Conservation (phyloP, 2,113 vertebrate genomes). For the Naja naja region DNA sequence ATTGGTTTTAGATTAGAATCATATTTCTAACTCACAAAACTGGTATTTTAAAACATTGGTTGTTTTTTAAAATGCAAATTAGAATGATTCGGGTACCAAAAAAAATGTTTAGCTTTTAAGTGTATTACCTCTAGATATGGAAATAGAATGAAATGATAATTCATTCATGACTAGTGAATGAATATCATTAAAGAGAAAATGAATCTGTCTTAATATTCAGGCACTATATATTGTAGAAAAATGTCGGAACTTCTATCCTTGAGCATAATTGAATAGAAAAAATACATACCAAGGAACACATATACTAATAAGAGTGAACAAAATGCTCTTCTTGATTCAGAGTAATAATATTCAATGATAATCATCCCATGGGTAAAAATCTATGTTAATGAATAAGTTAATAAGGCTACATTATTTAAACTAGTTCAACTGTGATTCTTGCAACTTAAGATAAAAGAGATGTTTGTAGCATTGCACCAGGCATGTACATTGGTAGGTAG, state of each 20-base stretch:
- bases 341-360: constrained; percentile 2
- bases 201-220: constrained; percentile 3
- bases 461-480: background rate
- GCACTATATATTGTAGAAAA: background rate
- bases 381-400: background rate
- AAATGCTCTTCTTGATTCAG: background rate
- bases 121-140: background rate
- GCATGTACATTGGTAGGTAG: background rate
- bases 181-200: constrained; percentile 23
- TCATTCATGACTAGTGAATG: constrained; percentile 5
- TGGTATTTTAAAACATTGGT: background rate
- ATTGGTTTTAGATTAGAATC: constrained; percentile 23
- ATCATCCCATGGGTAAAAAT: background rate
- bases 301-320: background rate
- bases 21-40: background rate
- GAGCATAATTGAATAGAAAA: background rate
- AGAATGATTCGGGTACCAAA: background rate
- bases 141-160: constrained; percentile 3
- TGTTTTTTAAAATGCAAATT: background rate
- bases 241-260: background rate
- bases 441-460: background rate
- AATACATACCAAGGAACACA: background rate
- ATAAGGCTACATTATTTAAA: background rate
- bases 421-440: background rate
- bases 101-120: background rate